These are phyloP conservation scores for Peromyscus melanophrys DNA, from an alignment of 2,797 vertebrate species.

Conservation along the genomic window DNA sequence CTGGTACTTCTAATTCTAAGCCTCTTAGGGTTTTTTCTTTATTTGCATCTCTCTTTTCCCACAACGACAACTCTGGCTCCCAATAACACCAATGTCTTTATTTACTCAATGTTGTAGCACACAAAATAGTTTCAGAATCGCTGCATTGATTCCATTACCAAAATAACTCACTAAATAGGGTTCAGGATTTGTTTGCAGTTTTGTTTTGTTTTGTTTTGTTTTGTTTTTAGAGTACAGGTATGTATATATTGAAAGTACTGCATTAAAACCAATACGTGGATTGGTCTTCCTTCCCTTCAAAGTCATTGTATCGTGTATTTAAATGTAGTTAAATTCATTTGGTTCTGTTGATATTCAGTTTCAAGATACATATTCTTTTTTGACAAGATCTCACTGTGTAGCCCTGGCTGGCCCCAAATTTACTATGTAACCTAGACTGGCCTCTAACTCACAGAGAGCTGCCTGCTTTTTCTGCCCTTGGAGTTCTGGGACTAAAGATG, in stretches of 20 bases:
- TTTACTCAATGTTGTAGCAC: background rate
- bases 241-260: background rate
- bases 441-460: background rate
- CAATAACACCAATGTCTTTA: background rate
- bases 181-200: slow-evolving; percentile 54
- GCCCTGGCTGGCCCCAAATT: background rate
- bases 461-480: background rate
- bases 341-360: slow-evolving; percentile 28
- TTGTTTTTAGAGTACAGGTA: slow-evolving; percentile 9
- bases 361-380: background rate
- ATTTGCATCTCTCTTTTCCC: slow-evolving; percentile 49
- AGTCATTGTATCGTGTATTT: slow-evolving; percentile 16
- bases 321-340: slow-evolving; percentile 55
- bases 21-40: slow-evolving; percentile 1
- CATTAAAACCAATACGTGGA: slow-evolving; percentile 5
- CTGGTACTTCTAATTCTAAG: slow-evolving; percentile 19
- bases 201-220: background rate
- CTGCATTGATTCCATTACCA: background rate
- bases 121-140: slow-evolving; percentile 53
- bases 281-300: background rate
- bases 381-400: background rate
- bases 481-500: background rate
- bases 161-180: background rate
- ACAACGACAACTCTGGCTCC: slow-evolving; percentile 31
- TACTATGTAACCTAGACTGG: background rate